Base-by-base conservation (phyloP, 2,113 vertebrate species). In the Callionymus lyra region DNA sequence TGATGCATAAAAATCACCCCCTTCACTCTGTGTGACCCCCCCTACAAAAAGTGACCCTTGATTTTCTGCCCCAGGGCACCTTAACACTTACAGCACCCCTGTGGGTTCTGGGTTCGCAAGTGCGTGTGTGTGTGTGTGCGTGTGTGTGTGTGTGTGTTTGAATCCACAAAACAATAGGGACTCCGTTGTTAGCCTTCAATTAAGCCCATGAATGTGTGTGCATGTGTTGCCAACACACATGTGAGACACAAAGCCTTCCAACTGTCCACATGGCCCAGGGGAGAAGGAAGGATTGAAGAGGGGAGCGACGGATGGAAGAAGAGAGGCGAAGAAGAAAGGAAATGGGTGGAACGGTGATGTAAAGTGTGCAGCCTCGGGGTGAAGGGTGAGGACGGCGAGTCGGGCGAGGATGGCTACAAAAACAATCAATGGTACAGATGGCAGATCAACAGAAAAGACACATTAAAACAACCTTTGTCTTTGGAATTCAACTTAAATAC, bases 61-160 rank as follows among this genome's bases (percentile, higher is more conserved):
- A 79, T 84, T 84, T 86, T 82, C 77, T 72, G 82, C 82, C 75
- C 82, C 57, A 79, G 52, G 77, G 76, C 74, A 50, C 76, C 77
- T 80, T 77, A 62, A 79, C 80, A 84, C 73, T 84, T 79, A 76
- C 71, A 58, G 68, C 56, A 65, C 63, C 76, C 70, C 70, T 27
- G 72, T 76, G 80, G 53, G 81, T 70, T 68, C 46, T 39, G 19
- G 21, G 44, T 37, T 53, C 49, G 45, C 51, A 33, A 56, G 45
- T 56, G 41, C 33, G 39, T 45, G 15, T 40, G 51, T 51, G 66
- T 70, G 80, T 59, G 45, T 56, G 41, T 35, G 39, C 42, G 15
- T 40, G 51, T 51, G 66, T 70, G 80, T 59, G 45, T 56, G 41
- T 35, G 39, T 45, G 15, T 40, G 51, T 51, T 67, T 70, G 80